Base-by-base conservation (phyloP, 2,113 vertebrate genomes). In the Lontra canadensis region DNA sequence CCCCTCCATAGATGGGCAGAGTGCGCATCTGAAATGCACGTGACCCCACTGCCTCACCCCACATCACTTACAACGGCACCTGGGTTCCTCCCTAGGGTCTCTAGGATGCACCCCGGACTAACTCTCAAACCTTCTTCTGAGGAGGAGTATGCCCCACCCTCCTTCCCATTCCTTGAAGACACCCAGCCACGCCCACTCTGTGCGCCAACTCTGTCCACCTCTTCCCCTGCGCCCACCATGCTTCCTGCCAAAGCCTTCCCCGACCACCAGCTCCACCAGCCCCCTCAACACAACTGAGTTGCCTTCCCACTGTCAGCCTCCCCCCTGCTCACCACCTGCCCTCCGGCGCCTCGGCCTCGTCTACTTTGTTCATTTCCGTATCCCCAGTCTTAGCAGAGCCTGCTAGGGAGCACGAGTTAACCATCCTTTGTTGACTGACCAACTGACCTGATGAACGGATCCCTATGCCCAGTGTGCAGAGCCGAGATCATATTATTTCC, bases 1-100 rank as follows among this genome's bases (percentile, higher is more conserved):
- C 49, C 95, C 89, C 61, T 47, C 79, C 86, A 59, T 0, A 79
- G 25, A 67, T 8, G 21, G 73, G 47, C 71, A 84, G 93, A 74
- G 55, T n/a, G 67, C 20, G 39, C 25, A 0, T 57, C 26, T 67
- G 61, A 90, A 76, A 44, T 23, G 36, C 34, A 57, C 4, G 15
- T 42, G 67, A n/a, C 59, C 39, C 87, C 42, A 12, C 7, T 3
- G 4, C 92, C 73, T 14, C 26, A 14, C 63, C 78, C 69, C 3
- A 1, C n/a, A 9, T 81, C 95, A 88, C 95, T 90, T 44, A 93
- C 63, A 81, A 36, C 59, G 55, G 92, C 90, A 79, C 69, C 47
- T 55, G 1, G 69, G 76, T 55, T 71, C 80, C 84, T 87, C 4
- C 7, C 55, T 55, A 21, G 10, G 31, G 63, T 18, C 67, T 78